phyloP scores from a whole-genome alignment of 2,113 vertebrate genomes.

The Corythaixoides concolor region DNA sequence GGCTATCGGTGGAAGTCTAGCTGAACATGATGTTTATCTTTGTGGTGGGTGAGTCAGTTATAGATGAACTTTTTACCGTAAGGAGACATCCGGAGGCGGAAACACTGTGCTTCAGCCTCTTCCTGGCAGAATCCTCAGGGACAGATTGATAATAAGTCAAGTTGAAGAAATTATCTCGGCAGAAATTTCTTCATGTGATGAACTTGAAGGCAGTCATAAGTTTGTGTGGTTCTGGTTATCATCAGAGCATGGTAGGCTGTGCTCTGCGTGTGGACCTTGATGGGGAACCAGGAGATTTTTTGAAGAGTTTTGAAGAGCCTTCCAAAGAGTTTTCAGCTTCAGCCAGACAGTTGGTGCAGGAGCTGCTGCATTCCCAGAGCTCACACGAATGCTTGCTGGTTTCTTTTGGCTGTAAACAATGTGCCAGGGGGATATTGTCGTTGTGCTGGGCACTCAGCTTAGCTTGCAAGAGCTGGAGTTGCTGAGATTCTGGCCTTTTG shows the following conservation, averaged over 20 bases:
- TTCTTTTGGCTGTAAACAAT: not conserved
- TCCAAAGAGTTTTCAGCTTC: not conserved
- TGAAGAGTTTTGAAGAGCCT: not conserved
- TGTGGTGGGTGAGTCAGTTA: not conserved
- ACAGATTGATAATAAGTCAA: not conserved
- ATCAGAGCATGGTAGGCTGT: not conserved
- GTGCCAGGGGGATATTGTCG: not conserved
- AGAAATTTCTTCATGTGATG: not conserved
- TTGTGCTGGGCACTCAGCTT: not conserved
- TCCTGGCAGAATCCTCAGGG: not conserved
- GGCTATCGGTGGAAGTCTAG: not conserved
- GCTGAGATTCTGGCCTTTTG: not conserved
- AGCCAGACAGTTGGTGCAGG: not conserved
- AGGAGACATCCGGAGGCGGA: not conserved
- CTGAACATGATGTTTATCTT: not conserved
- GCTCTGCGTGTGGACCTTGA: not conserved
- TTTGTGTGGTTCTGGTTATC: not conserved
- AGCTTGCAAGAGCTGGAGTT: not conserved
- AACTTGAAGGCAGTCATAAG: not conserved
- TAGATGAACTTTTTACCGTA: not conserved
- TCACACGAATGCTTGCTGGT: accelerated
- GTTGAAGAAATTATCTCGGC: not conserved
- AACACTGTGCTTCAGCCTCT: not conserved
- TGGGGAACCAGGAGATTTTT: not conserved
- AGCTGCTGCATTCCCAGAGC: not conserved